A percentile compares a stretch with the other conserved stretches of the same genome.
Evolutionary conservation across 2,888 invertebrate genomes (phyloP).

Genomic region (Cinara cedri): DNA sequence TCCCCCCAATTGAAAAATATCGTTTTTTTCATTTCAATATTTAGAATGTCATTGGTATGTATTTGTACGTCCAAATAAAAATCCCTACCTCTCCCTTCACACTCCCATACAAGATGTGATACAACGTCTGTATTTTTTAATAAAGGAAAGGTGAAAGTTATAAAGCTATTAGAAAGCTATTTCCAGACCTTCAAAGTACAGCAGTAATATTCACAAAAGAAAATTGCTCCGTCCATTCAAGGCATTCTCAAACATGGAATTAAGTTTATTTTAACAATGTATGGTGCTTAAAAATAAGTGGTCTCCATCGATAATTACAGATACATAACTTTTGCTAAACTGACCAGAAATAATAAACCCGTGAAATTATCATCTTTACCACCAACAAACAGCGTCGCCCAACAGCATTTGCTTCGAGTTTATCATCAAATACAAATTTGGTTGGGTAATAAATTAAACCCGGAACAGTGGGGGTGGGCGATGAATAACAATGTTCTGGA

Average conservation of each 20-base stretch:
- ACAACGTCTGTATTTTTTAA: too few species aligned
- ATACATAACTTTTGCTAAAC: constrained; percentile 18
- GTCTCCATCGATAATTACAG: not conserved
- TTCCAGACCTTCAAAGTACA: not conserved
- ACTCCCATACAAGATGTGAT: too few species aligned
- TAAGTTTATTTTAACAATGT: constrained; percentile 21
- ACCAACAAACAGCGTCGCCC: constrained; percentile 57
- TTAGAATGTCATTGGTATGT: too few species aligned
- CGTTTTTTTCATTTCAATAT: too few species aligned
- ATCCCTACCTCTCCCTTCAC: too few species aligned
- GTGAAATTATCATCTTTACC: not conserved
- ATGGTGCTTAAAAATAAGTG: constrained; percentile 11
- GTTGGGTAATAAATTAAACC: constrained; percentile 59
- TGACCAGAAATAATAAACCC: constrained; percentile 20
- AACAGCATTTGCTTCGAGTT: constrained; percentile 60
- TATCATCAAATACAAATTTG: constrained; percentile 61
- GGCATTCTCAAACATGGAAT: constrained; percentile 15
- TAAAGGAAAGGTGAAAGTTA: too few species aligned
- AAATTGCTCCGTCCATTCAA: constrained; percentile 3
- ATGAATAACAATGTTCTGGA: constrained; percentile 59
- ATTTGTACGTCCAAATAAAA: too few species aligned
- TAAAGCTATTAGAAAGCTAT: too few species aligned
- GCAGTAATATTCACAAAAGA: not conserved
- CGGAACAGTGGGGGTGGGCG: constrained; percentile 61
- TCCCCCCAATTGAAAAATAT: too few species aligned